phyloP scores from a whole-genome alignment of 2,113 vertebrate species.

The Cyphomyrus discorhynchus region DNA sequence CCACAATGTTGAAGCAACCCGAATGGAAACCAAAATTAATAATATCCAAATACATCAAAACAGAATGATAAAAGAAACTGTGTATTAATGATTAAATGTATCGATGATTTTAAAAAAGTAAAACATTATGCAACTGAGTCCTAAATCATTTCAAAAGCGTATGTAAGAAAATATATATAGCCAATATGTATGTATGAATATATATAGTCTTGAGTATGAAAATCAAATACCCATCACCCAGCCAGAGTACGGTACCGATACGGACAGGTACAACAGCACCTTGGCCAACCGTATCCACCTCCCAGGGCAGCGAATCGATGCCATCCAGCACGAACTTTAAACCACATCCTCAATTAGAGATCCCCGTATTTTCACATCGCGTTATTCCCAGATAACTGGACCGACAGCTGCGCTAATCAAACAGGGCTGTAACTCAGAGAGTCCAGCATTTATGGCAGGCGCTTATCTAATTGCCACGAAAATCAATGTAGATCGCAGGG shows the following conservation, averaged over 20 bases:
- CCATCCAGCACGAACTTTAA: background rate
- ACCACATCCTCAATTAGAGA: background rate
- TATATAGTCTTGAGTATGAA: background rate
- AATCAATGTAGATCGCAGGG: conserved; percentile 4
- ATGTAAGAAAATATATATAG: background rate
- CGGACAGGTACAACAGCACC: background rate
- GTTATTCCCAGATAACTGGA: conserved; percentile 1
- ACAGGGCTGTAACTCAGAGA: background rate
- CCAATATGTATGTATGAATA: background rate
- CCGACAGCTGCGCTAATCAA: background rate
- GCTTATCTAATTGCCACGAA: conserved; percentile 3
- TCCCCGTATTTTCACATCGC: background rate
- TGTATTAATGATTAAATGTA: background rate
- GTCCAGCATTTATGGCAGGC: background rate
- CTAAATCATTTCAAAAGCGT: background rate
- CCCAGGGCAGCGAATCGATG: background rate
- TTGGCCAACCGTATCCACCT: background rate
- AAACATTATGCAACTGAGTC: background rate
- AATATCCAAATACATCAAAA: background rate
- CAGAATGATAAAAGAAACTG: background rate
- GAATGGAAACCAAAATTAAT: background rate
- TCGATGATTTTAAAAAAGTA: background rate
- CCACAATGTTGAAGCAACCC: background rate
- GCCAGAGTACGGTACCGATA: background rate
- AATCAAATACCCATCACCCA: background rate